phyloP scores from a whole-genome alignment of 2,113 vertebrate genomes.

The Sinosuthora webbiana region DNA sequence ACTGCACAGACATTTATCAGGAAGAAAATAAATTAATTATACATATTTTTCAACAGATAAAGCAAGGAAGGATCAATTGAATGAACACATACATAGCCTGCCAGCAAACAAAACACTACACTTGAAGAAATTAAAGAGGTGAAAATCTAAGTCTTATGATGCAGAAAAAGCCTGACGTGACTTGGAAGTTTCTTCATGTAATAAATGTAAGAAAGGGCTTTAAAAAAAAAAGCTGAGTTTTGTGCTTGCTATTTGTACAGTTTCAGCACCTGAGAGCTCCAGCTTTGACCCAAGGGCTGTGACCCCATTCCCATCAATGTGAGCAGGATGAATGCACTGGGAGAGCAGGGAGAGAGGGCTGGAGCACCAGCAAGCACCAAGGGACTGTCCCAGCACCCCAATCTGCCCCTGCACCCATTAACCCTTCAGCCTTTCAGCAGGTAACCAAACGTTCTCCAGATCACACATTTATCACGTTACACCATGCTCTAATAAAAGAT shows the following conservation, averaged over 20 bases:
- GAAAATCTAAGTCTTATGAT: neutral
- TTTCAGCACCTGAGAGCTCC: neutral
- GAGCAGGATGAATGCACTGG: neutral
- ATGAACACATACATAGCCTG: neutral
- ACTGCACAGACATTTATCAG: neutral
- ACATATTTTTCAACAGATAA: neutral
- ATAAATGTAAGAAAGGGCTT: neutral
- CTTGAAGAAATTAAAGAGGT: neutral
- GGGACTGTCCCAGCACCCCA: neutral
- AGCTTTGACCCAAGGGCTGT: neutral
- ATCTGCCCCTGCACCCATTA: rapidly evolving
- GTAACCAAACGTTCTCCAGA: neutral
- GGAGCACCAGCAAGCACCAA: neutral
- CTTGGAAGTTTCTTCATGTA: neutral
- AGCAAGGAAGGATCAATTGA: neutral
- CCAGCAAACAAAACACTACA: neutral
- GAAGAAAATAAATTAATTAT: neutral
- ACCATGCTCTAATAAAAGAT: neutral
- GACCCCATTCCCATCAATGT: rapidly evolving
- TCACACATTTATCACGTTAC: neutral
- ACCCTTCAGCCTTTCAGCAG: neutral
- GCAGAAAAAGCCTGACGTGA: neutral
- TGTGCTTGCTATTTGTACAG: neutral
- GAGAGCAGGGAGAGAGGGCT: neutral
- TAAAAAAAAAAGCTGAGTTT: neutral